Evolutionary conservation across 2,113 vertebrate genomes (phyloP).

Genomic region (Sinocyclocheilus anophthalmus): DNA sequence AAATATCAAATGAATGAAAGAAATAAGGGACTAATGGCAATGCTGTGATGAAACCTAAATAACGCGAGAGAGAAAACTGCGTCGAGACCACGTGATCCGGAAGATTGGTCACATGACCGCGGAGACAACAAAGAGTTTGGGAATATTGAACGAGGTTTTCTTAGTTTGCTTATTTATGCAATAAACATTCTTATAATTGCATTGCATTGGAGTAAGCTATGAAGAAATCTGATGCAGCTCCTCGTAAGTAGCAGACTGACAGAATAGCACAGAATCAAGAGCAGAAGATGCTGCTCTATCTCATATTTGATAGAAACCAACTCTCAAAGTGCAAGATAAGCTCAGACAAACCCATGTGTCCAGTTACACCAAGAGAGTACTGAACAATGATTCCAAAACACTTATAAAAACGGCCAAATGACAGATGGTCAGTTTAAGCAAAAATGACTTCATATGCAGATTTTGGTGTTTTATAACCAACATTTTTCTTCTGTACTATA

Average conservation of each 20-base stretch:
- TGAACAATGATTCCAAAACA: no score
- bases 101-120: not conserved
- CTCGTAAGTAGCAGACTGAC: not conserved
- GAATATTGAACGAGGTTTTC: not conserved
- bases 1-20: not conserved
- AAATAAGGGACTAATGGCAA: no score
- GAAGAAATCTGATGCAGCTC: not conserved
- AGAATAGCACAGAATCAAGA: not conserved
- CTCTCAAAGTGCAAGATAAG: not conserved
- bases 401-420: no score
- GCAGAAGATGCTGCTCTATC: not conserved
- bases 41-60: not conserved
- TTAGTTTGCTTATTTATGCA: not conserved
- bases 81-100: not conserved
- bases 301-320: not conserved
- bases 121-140: not conserved
- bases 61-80: not conserved
- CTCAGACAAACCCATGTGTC: not conserved
- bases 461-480: not conserved
- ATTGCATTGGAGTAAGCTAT: not conserved
- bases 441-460: no score
- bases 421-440: not conserved
- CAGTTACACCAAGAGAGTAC: no score
- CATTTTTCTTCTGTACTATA: not conserved
- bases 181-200: not conserved